Conservation (phyloP, 2,888 invertebrate genomes). For the Margaritifera margaritifera region DNA sequence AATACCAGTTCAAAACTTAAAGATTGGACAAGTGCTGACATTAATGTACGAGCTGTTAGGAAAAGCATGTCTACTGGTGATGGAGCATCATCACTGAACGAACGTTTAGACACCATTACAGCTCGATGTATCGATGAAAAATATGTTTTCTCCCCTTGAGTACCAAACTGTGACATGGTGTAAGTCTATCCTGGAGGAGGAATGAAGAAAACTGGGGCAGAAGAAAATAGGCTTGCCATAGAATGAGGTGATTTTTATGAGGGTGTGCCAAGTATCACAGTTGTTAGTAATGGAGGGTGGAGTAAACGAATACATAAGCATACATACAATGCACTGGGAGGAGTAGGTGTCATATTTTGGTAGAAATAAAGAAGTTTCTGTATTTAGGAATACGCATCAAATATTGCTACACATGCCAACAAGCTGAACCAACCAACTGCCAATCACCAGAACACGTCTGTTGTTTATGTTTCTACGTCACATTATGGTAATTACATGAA, state of each 20-base stretch:
- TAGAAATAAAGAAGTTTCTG: too few relatives aligned
- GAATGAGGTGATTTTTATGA: conserved; percentile 6
- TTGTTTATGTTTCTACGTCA: too few relatives aligned
- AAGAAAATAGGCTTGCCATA: conserved; percentile 8
- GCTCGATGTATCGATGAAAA: too few relatives aligned
- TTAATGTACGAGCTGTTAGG: conserved; percentile 8
- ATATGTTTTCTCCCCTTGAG: conserved; percentile 1
- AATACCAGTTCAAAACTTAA: too few relatives aligned
- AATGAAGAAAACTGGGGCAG: conserved; percentile 6
- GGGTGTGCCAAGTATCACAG: conserved; percentile 13
- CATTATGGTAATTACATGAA: too few relatives aligned
- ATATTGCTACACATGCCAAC: too few relatives aligned
- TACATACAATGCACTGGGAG: conserved; percentile 22
- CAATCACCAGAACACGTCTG: too few relatives aligned
- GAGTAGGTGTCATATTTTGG: conserved; percentile 17
- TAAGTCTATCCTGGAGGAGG: conserved; percentile 1
- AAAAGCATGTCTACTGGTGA: conserved; percentile 9
- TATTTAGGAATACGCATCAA: too few relatives aligned
- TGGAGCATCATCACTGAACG: neutral
- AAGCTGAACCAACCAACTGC: too few relatives aligned
- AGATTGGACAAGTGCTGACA: too few relatives aligned
- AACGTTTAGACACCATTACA: neutral
- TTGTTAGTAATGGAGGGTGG: conserved; percentile 26
- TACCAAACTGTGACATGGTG: conserved; percentile 5
- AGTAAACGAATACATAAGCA: conserved; percentile 19